phyloP scores from a whole-genome alignment of 2,888 invertebrate genomes.

The Ophion obscuratus region DNA sequence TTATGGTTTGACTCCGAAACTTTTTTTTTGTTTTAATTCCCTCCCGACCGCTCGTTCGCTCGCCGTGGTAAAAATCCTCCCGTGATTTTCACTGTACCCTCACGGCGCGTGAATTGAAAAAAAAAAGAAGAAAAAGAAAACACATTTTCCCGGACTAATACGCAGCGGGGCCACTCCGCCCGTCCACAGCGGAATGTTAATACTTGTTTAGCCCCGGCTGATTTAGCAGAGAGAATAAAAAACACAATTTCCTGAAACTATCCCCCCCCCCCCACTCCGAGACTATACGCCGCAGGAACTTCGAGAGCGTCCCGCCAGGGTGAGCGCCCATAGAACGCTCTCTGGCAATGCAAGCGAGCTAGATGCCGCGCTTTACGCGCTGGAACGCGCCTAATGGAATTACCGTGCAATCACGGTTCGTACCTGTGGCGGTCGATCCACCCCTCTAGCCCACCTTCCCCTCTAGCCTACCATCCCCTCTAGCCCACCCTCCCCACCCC shows the following conservation, averaged over 20 bases:
- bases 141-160: constrained; percentile 17
- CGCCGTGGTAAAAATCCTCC: constrained; percentile 7
- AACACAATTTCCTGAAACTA: constrained; percentile 78
- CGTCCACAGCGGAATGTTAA: constrained; percentile 76
- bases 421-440: constrained; percentile 58
- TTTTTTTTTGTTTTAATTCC: constrained; percentile 23
- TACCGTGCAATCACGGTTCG: constrained; percentile 77
- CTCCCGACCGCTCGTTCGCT: not conserved
- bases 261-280: constrained; percentile 25
- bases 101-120: not conserved
- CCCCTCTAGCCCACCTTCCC: constrained; percentile 1
- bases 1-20: constrained; percentile 73
- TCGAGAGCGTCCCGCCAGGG: constrained; percentile 52
- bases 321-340: constrained; percentile 43
- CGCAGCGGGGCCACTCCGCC: constrained; percentile 17
- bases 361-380: constrained; percentile 64
- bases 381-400: constrained; percentile 78
- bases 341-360: constrained; percentile 41
- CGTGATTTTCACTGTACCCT: constrained; percentile 1
- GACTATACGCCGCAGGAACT: constrained; percentile 32
- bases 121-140: constrained; percentile 9
- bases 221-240: constrained; percentile 80
- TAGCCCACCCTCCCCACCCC: constrained; percentile 21
- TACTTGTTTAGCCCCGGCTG: constrained; percentile 79
- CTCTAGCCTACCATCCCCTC: not conserved